Evolutionary conservation across 2,797 vertebrate species (phyloP), one percentile per base, ranked within the genome.

Genomic region (Serranus cabrilla): DNA sequence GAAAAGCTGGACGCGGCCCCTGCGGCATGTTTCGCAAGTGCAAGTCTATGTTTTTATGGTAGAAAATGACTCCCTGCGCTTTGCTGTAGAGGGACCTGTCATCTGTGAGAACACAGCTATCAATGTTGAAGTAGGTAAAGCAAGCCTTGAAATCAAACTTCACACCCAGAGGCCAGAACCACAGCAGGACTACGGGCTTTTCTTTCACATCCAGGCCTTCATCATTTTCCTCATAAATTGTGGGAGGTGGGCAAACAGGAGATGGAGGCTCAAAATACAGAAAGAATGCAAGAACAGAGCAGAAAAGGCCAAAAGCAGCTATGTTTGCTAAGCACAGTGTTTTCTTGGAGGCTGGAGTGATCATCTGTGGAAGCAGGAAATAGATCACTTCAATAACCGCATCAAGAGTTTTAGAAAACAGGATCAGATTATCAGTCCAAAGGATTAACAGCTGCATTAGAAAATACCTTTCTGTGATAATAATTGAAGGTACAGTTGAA

Each of bases 161-260:
- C 52, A 95, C 93, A 17, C 95, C 95, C 75, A 96, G 94, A 0
- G 97, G 97, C 96, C 96, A 97, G 58, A 43, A 70, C 84, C 84
- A 86, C 45, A 81, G 9, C 46, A 83, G 60, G n/a, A 87, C 65
- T 52, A 74, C 57, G 27, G 78, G 81, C 34, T 81, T 87, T 20
- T 73, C 50, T 14, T 31, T 20, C 39, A 34, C 7, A 17, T 58
- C 18, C 11, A 23, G 2, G 1, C 1, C 14, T 17, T 69, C 27
- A 59, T 11, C 0, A 11, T 10, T 10, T 59, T 40, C 31, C 27
- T 50, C 21, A 11, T 31, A 1, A 20, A 2, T 1, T 25, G 27
- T 18, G 3, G 18, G 1, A 59, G 4, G 0, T 18, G 8, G 14
- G 27, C 73, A 74, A 39, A n/a, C 7, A 59, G 23, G 21, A 37